A percentile compares a stretch with the other conserved stretches of the same genome.
Conservation (phyloP, 2,888 invertebrate genomes). For the Drosophila buzzatii region DNA sequence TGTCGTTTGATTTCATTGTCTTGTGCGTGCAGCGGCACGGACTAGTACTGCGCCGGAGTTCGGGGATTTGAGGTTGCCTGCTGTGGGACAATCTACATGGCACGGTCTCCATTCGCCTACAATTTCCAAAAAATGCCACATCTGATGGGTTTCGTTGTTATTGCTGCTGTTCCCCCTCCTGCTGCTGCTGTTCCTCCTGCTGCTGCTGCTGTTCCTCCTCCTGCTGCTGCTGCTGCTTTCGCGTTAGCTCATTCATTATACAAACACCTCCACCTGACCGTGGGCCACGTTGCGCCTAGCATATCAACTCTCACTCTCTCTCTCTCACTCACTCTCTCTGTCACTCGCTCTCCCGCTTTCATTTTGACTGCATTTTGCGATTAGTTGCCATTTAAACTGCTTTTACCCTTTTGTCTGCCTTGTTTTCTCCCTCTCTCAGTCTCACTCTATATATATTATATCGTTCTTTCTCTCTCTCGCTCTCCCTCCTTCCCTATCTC, state of each 20-base stretch:
- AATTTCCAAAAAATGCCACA: constrained; percentile 53
- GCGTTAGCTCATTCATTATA: constrained; percentile 73
- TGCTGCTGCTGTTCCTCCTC: constrained; percentile 33
- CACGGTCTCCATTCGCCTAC: constrained; percentile 8
- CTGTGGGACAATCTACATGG: not conserved
- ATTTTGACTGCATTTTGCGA: constrained; percentile 57
- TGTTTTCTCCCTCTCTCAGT: too few relatives aligned
- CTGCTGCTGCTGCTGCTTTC: constrained; percentile 1
- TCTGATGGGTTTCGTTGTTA: constrained; percentile 53
- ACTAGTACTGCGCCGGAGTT: not conserved
- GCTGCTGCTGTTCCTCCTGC: constrained; percentile 26
- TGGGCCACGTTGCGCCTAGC: constrained; percentile 19
- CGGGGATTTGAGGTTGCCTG: not conserved
- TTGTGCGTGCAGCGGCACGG: constrained; percentile 42
- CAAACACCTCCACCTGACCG: constrained; percentile 71
- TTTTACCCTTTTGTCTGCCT: constrained; percentile 54
- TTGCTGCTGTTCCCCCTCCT: constrained; percentile 16
- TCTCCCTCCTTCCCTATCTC: constrained; percentile 18
- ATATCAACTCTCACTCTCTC: not conserved
- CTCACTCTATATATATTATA: not conserved
- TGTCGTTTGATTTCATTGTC: constrained; percentile 78
- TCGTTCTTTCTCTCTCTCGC: not conserved
- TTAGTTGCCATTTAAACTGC: constrained; percentile 80
- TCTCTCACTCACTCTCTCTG: not conserved
- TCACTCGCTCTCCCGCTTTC: not conserved